phyloP scores from a whole-genome alignment of 2,113 vertebrate genomes.

The Platysternon megacephalum region DNA sequence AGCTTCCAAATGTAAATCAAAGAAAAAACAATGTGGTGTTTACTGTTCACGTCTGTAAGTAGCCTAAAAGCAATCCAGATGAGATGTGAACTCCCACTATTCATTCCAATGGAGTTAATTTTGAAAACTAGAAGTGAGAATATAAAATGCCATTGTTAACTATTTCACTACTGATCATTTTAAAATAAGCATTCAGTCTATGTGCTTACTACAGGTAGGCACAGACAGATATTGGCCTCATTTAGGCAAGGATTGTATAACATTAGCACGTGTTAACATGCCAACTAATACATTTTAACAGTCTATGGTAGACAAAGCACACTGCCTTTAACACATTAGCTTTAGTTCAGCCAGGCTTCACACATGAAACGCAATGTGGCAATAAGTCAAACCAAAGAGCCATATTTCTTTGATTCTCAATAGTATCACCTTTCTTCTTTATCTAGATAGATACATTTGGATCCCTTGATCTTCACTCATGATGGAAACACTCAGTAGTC shows the following conservation, averaged over 20 bases:
- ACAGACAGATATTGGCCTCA: background rate
- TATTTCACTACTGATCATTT: background rate
- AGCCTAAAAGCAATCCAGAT: background rate
- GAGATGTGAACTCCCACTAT: background rate
- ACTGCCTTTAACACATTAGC: background rate
- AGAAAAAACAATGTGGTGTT: background rate
- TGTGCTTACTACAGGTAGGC: background rate
- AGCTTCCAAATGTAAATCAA: background rate
- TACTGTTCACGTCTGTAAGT: background rate
- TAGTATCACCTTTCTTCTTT: background rate
- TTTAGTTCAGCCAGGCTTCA: background rate
- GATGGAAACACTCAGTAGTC: background rate
- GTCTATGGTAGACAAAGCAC: too few relatives aligned
- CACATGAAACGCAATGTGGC: background rate
- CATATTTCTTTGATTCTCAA: background rate
- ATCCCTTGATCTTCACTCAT: background rate
- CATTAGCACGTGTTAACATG: background rate
- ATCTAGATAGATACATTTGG: background rate
- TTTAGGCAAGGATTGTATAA: background rate
- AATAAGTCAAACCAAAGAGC: rapidly evolving
- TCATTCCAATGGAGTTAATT: background rate
- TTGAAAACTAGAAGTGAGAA: background rate
- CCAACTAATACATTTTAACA: background rate
- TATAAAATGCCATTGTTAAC: background rate
- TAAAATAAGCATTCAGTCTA: background rate